Evolutionary conservation across 2,113 vertebrate species (phyloP).

Genomic region (Gracilinanus agilis): DNA sequence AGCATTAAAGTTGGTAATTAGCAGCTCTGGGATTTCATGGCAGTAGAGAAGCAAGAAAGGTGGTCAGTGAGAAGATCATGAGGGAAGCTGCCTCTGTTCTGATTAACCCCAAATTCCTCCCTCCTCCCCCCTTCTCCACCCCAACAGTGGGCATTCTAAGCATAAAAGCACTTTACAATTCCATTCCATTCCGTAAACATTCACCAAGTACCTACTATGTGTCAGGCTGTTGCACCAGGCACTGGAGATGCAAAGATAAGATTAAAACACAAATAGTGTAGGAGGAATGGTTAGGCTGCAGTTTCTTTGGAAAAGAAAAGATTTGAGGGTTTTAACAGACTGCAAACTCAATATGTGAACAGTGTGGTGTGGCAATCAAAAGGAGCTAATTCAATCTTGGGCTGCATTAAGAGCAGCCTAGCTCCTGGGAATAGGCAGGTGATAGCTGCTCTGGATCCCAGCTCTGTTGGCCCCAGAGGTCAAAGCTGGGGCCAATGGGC

Average conservation of each 20-base stretch:
- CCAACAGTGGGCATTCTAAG: neutral
- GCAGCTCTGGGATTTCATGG: slow-evolving; percentile 36
- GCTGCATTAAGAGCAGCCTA: neutral
- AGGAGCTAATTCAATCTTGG: neutral
- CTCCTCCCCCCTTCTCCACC: neutral
- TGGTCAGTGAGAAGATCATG: neutral
- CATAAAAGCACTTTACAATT: neutral
- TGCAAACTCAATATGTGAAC: neutral
- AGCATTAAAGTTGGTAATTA: slow-evolving; percentile 54
- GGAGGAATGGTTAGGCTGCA: neutral
- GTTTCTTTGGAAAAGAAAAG: no score
- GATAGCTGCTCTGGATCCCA: neutral
- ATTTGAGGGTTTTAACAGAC: neutral
- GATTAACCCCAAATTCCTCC: neutral
- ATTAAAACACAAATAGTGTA: neutral
- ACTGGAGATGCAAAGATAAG: neutral
- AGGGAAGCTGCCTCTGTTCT: neutral
- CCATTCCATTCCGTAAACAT: neutral
- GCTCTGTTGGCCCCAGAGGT: neutral
- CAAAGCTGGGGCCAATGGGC: neutral
- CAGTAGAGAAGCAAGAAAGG: neutral
- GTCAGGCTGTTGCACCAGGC: neutral
- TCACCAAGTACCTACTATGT: neutral
- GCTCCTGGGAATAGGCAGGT: neutral
- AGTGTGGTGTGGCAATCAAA: neutral